These are phyloP conservation scores for Solenopsis fugax DNA, from an alignment of 1,140 invertebrate species.

Conservation along the genomic window DNA sequence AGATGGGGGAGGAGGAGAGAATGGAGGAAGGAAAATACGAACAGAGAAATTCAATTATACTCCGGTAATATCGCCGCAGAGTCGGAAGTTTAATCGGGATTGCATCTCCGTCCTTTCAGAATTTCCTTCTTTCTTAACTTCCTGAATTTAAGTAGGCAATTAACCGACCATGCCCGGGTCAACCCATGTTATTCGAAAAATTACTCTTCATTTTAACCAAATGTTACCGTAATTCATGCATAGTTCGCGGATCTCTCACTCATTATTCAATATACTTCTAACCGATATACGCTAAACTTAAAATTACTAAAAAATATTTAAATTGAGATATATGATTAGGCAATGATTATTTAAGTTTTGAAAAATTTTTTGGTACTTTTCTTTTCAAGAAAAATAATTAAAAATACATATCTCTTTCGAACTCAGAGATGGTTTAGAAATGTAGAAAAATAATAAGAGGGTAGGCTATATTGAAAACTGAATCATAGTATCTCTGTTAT, in stretches of 20 bases:
- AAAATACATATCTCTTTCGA: background rate
- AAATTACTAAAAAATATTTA: background rate
- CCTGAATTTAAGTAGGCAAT: conserved; percentile 65
- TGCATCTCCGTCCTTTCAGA: conserved; percentile 61
- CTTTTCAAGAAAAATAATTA: background rate
- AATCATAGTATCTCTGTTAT: background rate
- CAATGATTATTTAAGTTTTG: background rate
- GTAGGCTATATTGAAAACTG: background rate
- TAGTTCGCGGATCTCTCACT: background rate
- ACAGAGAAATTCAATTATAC: conserved; percentile 60
- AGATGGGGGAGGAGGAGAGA: background rate
- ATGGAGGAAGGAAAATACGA: conserved; percentile 23
- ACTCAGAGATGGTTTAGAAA: conserved; percentile 8
- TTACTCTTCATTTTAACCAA: conserved; percentile 32
- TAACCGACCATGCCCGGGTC: conserved; percentile 48
- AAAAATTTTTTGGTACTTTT: background rate
- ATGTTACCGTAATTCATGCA: background rate
- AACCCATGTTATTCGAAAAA: conserved; percentile 10
- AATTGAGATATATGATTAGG: background rate
- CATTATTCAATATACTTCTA: background rate
- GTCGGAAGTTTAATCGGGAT: conserved; percentile 67
- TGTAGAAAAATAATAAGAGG: background rate
- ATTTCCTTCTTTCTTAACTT: conserved; percentile 51
- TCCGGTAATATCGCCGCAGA: conserved; percentile 60
- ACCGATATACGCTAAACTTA: background rate